Conservation (phyloP, 2,888 invertebrate genomes). For the Eurois occulta region DNA sequence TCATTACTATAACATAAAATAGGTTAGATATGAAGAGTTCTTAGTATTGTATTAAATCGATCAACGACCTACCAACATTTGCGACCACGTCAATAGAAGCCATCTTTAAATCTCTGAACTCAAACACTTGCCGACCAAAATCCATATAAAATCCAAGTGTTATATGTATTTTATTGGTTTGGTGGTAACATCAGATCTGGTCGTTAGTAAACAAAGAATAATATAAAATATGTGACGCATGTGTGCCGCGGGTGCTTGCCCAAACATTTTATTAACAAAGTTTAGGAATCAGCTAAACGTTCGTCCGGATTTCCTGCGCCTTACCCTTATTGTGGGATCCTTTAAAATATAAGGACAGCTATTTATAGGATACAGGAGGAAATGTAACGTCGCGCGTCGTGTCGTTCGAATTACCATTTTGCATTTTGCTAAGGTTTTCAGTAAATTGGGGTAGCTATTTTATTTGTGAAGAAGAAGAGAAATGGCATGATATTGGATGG, state of each 20-base stretch:
- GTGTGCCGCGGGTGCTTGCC: constrained; percentile 60
- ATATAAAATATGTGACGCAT: constrained; percentile 65
- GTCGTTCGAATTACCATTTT: constrained; percentile 5
- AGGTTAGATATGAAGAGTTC: not conserved
- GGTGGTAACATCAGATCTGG: constrained; percentile 56
- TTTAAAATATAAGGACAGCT: constrained; percentile 53
- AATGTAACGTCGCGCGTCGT: constrained; percentile 18
- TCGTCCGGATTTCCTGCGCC: constrained; percentile 15
- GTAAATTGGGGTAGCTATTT: not conserved
- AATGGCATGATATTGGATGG: not conserved
- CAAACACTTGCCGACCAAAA: constrained; percentile 37
- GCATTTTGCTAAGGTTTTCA: constrained; percentile 4
- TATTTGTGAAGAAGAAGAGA: not conserved
- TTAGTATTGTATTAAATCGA: not conserved
- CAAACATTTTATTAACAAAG: constrained; percentile 73
- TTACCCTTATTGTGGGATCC: constrained; percentile 50
- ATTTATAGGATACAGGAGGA: constrained; percentile 31
- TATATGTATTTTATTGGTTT: constrained; percentile 59
- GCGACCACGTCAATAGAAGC: not conserved
- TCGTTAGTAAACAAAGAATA: constrained; percentile 70
- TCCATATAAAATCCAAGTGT: constrained; percentile 35
- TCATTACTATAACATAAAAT: not conserved
- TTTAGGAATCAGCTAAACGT: constrained; percentile 66
- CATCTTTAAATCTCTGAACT: constrained; percentile 3
- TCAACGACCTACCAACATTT: not conserved